Evolutionary conservation across 2,113 vertebrate genomes (phyloP), one percentile per base, ranked within the genome.

Genomic region (Syngnathoides biaculeatus): DNA sequence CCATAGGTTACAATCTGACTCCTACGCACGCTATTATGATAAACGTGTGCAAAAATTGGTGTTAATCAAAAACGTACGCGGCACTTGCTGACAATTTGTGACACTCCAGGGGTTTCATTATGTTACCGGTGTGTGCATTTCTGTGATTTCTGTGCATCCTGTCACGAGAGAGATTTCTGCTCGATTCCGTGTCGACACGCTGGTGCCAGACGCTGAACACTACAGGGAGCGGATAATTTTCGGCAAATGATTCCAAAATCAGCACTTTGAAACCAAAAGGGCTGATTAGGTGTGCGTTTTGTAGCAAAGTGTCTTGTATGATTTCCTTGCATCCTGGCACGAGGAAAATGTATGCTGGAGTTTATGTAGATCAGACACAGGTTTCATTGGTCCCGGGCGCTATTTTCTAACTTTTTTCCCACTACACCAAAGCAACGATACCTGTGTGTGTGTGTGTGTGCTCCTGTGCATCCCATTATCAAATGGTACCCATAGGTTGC

Each of bases 401-500:
- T 6, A 22, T 52, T n/a, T 48, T 52, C 4, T 3, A 22, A 53
- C 24, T 14, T 56, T 26, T 56, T 56, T 30, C 52, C 22, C 14
- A 4, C 53, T 56, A 13, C 53, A 14, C 14, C 13, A 5, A 27
- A 27, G 26, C 26, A 15, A 27, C 8, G 24, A 53, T 4, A 12
- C 2, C 22, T 26, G 30, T 35, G 30, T 35, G 52, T 24, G 30
- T 35, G 52, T 24, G 52, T 12, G 11, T 24, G 52, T 26, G 22
- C 30, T 59, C 24, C 24, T 30, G 24, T 56, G 53, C 62, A 74
- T 77, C 76, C 79, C 78, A 80, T 86, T 66, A 82, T 82, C 72
- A 87, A 81, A 82, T 71, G 73, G 80, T 79, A 76, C 67, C 80
- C 78, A 78, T 75, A 73, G 71, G 67, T 82, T 22, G 65, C 67